phyloP scores from a whole-genome alignment of 2,113 vertebrate species.

The Petaurus breviceps region DNA sequence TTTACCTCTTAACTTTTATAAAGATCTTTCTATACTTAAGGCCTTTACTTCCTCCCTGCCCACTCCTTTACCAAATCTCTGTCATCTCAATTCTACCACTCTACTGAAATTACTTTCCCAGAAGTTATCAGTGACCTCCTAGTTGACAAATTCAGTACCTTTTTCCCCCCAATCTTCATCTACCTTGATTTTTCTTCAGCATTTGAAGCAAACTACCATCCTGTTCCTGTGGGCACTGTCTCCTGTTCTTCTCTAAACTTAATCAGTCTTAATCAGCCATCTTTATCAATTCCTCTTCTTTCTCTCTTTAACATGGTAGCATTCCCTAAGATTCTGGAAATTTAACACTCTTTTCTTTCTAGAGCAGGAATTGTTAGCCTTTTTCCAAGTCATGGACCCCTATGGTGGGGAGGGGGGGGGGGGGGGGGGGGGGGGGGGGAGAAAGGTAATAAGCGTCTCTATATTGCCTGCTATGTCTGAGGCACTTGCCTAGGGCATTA shows the following conservation, averaged over 20 bases:
- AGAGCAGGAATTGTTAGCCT: background rate
- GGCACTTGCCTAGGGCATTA: no score
- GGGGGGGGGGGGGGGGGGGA: background rate
- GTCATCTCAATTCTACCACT: background rate
- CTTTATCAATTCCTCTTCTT: background rate
- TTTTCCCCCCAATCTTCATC: background rate
- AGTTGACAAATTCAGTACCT: background rate
- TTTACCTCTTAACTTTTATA: background rate
- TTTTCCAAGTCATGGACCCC: background rate
- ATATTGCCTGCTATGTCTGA: background rate
- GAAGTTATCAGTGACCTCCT: background rate
- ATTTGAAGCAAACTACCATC: background rate
- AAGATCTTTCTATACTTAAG: background rate
- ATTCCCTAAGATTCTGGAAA: background rate
- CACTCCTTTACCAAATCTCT: no score
- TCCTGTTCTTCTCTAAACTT: background rate
- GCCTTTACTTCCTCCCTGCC: background rate
- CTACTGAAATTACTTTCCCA: background rate
- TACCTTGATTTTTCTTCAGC: background rate
- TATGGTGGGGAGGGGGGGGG: background rate
- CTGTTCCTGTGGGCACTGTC: background rate
- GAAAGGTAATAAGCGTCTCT: background rate
- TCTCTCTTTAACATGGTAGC: background rate
- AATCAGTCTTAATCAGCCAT: background rate
- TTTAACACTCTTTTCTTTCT: background rate